These are phyloP conservation scores for Selenia dentaria DNA, from an alignment of 2,888 invertebrate genomes.

Conservation along the genomic window DNA sequence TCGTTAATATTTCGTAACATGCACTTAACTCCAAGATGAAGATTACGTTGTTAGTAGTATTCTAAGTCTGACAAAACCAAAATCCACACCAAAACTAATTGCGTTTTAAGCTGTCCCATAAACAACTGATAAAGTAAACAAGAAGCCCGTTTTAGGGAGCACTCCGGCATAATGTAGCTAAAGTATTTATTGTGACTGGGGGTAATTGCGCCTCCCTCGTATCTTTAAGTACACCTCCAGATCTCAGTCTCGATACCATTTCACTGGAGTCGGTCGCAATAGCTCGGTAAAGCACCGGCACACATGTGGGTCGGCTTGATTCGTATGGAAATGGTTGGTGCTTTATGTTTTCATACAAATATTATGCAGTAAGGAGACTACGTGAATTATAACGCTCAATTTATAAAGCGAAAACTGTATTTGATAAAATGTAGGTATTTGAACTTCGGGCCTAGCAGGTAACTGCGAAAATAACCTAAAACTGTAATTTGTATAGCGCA, in stretches of 20 bases:
- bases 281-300: constrained; percentile 34
- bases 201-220: constrained; percentile 24
- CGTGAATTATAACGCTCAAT: too few species aligned
- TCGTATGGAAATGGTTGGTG: constrained; percentile 33
- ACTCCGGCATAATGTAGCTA: constrained; percentile 11
- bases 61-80: neutral
- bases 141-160: constrained; percentile 9
- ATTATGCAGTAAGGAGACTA: constrained; percentile 5
- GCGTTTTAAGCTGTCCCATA: constrained; percentile 8
- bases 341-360: neutral
- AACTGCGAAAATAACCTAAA: too few species aligned
- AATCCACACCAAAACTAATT: constrained; percentile 2
- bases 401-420: too few species aligned
- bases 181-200: constrained; percentile 22
- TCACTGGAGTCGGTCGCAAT: constrained; percentile 28
- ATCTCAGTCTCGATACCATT: constrained; percentile 38
- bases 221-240: constrained; percentile 30
- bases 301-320: constrained; percentile 36
- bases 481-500: too few species aligned
- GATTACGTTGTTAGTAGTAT: too few species aligned
- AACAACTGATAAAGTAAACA: constrained; percentile 22
- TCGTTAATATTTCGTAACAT: too few species aligned
- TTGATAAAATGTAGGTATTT: too few species aligned
- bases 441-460: too few species aligned
- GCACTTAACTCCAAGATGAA: too few species aligned